Evolutionary conservation across 2,113 vertebrate species (phyloP), one percentile per base, ranked within the genome.

Genomic region (Scolopax mira): DNA sequence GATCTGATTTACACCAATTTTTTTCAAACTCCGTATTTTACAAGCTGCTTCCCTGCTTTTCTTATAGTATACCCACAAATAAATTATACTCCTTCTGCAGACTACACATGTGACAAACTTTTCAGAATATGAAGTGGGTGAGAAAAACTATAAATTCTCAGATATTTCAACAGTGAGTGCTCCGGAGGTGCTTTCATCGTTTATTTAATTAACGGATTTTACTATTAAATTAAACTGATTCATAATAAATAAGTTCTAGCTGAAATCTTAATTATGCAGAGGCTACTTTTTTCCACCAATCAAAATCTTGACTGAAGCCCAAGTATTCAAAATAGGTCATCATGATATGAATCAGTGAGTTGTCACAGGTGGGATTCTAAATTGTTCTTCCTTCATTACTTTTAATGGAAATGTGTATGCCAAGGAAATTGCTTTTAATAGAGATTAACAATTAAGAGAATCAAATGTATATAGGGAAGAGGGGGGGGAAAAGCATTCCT

Each of bases 281-380:
- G 44, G 80, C 85, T 93, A 82, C 66, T 87, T 81, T 74, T 88
- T 62, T 60, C 52, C 89, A 74, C 79, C 96, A 95, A 96, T 97
- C 95, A 96, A 96, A 97, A 93, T 83, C 87, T 92, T 85, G 80
- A 94, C 91, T 89, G 85, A 94, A 97, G 79, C 86, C 44, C 81
- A 94, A 82, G 73, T 90, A 74, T 89, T 97, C 92, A 94, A 88
- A 94, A 92, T 71, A 96, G 94, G 94, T 94, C 87, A 93, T 93
- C 91, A 80, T 54, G 75, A 90, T 94, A 64, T 82, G 94, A 96
- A 96, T 93, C 73, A 93, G 70, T 96, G 90, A 83, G 51, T 86
- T 96, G 94, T 97, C 95, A 96, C 70, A 96, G 93, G 84, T 96
- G 79, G 77, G 91, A 93, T 96, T 85, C 62, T 97, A 95, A 97